Percentiles rank a stretch among this genome's conserved stretches.
Evolutionary conservation across 2,888 invertebrate species (phyloP).

Genomic region (Heteromurus nitidus): DNA sequence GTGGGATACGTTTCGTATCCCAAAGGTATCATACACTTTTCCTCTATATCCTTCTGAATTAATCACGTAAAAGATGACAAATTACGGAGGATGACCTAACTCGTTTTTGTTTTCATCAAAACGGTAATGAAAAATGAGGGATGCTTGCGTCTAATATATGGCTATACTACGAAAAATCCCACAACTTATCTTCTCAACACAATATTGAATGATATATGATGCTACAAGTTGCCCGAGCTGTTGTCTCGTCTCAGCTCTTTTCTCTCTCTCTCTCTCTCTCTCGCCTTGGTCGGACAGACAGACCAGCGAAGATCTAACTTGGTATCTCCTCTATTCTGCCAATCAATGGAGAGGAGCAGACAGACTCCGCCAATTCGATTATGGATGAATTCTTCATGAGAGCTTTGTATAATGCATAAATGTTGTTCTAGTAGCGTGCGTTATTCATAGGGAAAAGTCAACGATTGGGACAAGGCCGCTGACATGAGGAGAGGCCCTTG

Average conservation of each 20-base stretch:
- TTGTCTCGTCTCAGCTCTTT: conserved; percentile 1
- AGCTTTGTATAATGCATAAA: neutral
- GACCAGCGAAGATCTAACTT: neutral
- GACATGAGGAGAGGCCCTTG: neutral
- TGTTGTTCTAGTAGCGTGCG: neutral
- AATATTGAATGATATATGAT: too few species aligned
- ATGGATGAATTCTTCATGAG: conserved; percentile 32
- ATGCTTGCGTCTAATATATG: too few species aligned
- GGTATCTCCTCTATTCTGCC: too few species aligned
- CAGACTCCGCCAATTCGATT: conserved; percentile 20
- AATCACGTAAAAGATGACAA: conserved; percentile 25
- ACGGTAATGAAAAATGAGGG: neutral
- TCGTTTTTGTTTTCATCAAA: conserved; percentile 22
- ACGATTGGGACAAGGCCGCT: neutral
- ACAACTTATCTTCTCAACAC: too few species aligned
- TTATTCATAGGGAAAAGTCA: too few species aligned
- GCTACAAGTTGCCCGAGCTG: conserved; percentile 12
- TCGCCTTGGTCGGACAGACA: neutral
- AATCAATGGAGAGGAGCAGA: too few species aligned
- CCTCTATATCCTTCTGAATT: neutral
- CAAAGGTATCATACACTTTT: conserved; percentile 19
- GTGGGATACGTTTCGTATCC: too few species aligned
- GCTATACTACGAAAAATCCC: too few species aligned
- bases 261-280: neutral
- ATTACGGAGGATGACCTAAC: conserved; percentile 11